phyloP scores from a whole-genome alignment of 2,797 vertebrate species.

The Picus viridis region DNA sequence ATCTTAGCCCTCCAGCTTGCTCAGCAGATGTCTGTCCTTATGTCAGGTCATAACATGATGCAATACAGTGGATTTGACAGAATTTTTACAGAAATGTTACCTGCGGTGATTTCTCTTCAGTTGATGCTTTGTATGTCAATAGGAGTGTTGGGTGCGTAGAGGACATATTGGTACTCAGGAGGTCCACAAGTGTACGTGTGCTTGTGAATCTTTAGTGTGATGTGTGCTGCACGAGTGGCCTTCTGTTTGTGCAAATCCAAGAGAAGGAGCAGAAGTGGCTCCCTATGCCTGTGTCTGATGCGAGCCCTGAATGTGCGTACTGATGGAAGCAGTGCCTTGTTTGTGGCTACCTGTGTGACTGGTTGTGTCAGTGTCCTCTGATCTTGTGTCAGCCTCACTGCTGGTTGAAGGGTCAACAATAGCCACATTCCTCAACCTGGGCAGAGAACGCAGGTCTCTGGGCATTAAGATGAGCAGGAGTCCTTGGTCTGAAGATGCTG shows the following conservation, averaged over 20 bases:
- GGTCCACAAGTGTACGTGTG: fast-evolving
- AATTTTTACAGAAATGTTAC: background rate
- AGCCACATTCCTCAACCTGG: background rate
- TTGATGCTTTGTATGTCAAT: background rate
- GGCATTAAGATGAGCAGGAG: too few species aligned
- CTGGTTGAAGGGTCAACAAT: background rate
- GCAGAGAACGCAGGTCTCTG: fast-evolving
- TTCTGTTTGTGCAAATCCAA: background rate
- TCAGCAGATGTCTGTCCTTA: background rate
- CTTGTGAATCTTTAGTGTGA: fast-evolving
- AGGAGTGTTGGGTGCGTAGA: fast-evolving
- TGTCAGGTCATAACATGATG: background rate
- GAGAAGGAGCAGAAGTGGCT: fast-evolving
- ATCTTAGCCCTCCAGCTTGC: background rate
- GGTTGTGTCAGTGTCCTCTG: fast-evolving
- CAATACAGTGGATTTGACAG: background rate
- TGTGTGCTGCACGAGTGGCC: background rate
- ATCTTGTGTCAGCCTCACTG: background rate
- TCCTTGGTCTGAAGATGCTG: background rate
- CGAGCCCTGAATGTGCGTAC: background rate
- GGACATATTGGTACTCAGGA: fast-evolving
- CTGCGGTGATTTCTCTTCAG: background rate
- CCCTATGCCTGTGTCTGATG: background rate
- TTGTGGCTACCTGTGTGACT: background rate
- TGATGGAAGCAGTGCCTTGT: fast-evolving